Evolutionary conservation across 2,888 invertebrate species (phyloP).

Genomic region (Craniophora ligustri): DNA sequence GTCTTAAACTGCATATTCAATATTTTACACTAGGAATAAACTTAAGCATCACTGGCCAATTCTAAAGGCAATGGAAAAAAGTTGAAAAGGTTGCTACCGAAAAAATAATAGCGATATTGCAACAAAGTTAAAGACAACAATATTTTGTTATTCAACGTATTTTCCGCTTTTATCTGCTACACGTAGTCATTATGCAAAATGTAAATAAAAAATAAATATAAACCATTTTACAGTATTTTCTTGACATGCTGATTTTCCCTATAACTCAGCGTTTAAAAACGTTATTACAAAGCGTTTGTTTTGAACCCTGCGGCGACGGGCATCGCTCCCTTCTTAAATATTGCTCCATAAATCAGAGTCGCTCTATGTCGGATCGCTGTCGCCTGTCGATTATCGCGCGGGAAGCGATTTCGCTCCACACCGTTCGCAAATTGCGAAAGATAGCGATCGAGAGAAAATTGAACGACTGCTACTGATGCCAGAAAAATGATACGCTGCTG

Average conservation of each 20-base stretch:
- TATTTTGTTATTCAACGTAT: conserved; percentile 1
- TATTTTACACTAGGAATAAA: too few relatives aligned
- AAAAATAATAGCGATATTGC: too few relatives aligned
- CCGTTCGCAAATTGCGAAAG: conserved; percentile 64
- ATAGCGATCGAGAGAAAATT: conserved; percentile 66
- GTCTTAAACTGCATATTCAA: too few relatives aligned
- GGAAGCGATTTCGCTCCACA: conserved; percentile 64
- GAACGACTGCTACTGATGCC: conserved; percentile 57
- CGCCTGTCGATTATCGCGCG: conserved; percentile 80
- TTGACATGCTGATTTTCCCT: conserved; percentile 45
- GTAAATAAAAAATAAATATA: conserved; percentile 30
- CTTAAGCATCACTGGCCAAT: too few relatives aligned
- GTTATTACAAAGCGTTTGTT: conserved; percentile 57
- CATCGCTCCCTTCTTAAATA: conserved; percentile 66
- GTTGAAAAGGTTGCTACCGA: background rate
- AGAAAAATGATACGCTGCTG: conserved; percentile 35
- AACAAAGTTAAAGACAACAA: background rate
- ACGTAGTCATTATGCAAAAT: conserved; percentile 28
- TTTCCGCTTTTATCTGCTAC: conserved; percentile 10
- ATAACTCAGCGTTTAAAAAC: conserved; percentile 51
- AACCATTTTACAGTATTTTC: conserved; percentile 27
- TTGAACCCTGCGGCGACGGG: conserved; percentile 56
- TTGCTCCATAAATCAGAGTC: conserved; percentile 78
- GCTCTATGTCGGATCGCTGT: conserved; percentile 68
- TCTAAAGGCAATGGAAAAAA: background rate